phyloP scores from a whole-genome alignment of 2,113 vertebrate genomes.

The Pelecanus crispus region DNA sequence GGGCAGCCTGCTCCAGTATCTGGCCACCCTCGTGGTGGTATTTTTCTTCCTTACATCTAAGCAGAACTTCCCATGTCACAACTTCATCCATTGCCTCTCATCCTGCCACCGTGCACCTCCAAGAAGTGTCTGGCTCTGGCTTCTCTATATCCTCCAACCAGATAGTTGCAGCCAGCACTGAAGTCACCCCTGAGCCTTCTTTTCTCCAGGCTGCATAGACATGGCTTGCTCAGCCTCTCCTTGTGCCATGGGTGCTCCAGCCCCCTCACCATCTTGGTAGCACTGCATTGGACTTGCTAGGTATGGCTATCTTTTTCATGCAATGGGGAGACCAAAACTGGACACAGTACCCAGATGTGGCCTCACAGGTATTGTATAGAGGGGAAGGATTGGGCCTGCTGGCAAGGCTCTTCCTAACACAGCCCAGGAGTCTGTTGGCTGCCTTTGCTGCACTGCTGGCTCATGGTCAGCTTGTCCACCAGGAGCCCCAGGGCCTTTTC shows the following conservation, averaged over 20 bases:
- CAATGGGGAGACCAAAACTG: background rate
- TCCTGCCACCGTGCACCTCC: background rate
- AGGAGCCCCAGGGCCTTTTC: background rate
- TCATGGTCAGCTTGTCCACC: background rate
- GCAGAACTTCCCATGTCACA: background rate
- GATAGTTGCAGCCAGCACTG: background rate
- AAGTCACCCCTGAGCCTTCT: background rate
- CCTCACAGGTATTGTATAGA: background rate
- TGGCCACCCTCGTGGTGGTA: background rate
- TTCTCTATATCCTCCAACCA: background rate
- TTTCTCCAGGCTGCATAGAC: background rate
- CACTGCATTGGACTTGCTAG: background rate
- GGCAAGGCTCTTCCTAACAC: background rate
- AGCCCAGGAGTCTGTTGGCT: background rate
- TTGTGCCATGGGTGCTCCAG: background rate
- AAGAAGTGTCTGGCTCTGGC: background rate
- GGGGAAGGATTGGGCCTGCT: background rate
- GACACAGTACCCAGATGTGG: background rate
- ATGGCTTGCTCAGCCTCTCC: background rate
- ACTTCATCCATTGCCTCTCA: background rate
- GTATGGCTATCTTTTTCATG: background rate
- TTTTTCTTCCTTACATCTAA: background rate
- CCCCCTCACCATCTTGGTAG: background rate
- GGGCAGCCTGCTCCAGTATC: background rate
- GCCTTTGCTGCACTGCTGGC: background rate